Base-by-base conservation (phyloP, 1,140 invertebrate species). In the Teleopsis dalmanni region DNA sequence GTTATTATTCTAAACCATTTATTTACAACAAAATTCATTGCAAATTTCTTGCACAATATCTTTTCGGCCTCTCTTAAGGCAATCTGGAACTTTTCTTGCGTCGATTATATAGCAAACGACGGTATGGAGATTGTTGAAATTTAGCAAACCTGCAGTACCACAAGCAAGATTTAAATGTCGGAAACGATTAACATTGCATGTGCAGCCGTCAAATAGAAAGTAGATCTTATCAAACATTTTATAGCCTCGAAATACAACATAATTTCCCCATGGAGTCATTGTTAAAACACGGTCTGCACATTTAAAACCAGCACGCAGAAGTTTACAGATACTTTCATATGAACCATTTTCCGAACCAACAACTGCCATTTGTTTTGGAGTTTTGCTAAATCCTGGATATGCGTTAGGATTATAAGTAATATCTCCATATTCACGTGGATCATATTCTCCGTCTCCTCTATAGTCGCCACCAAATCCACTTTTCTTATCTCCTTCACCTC, bases 211-310 rank as follows among this genome's bases (percentile, higher is more conserved):
- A 33, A 52, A 69, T 7, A 69, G 48, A 43, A 62, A 66, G 45
- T 69, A 69, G 26, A 61, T 60, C 19, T 57, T 57, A 25, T 66
- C 53, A 9, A 33, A 54, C 27, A 55, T 54, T 7, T 57, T 57
- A 27, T 62, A 56, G 36, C 54, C 23, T 8, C 65, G 64, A 34
- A 69, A 69, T 2, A 66, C 61, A n/a, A 69, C 65, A 48, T 66
- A 69, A 46, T 68, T 69, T 35, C 65, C 65, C 65, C 63, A 66
- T 11, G 65, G 65, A 10, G 65, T 66, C 59, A 69, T 66, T 22
- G 62, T 56, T 14, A 69, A 60, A 19, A 69, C 52, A 14, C 65
- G 61, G 41, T 69, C 65, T 34, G 62, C 60, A 46, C 64, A 60
- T 40, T 57, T 61, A 45, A 69, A 69, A 19, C 65, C 65, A 23